Evolutionary conservation across 2,797 vertebrate species (phyloP), one percentile per base, ranked within the genome.

Genomic region (Dendrocincla fuliginosa): DNA sequence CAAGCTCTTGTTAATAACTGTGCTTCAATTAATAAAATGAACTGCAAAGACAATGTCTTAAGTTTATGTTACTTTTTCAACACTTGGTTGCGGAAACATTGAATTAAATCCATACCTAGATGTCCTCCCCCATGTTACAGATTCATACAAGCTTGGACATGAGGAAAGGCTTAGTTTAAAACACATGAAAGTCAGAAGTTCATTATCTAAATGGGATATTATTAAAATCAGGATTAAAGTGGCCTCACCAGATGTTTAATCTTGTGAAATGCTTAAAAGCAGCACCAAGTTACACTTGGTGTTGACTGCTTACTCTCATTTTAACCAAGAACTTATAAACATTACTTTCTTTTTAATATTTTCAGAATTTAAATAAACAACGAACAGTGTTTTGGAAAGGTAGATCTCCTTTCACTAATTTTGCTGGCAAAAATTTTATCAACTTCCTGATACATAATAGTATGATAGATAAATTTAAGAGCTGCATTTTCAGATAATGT

Each of bases 31-130:
- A 95, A 89, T 61, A 86, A 94, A 87, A 93, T 46, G 42, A 95
- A 80, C 74, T 77, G 60, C 50, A 92, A 93, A 77, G 46, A 71
- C 7, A 28, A 85, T 84, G 39, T 53, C 41, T 59, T 81, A 69
- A 80, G 52, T 82, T 89, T 84, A 56, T 22, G 46, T 16, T 69
- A 46, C 68, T 89, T 87, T 82, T 90, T 73, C 74, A 92, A 59
- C 46, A 47, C 30, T 87, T 61, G 41, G 16, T 41, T 85, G 49
- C 64, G 56, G 53, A 95, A 96, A 83, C 17, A 41, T 30, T 32
- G 73, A 90, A 95, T 86, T 90, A 90, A 97, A 96, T 84, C 63
- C 87, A 96, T 81, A 76, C 17, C 46, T 75, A 93, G 74, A 92
- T 86, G 79, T 90, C 71, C 19, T 91, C 65, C 59, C 44, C 41